Percentiles rank a stretch among this genome's conserved stretches.
Evolutionary conservation across 2,113 vertebrate genomes (phyloP).

Genomic region (human): GRCh38 chr1:49166001-49166500

Average conservation of each 20-base stretch:
- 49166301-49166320: conserved; percentile 92
- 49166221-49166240: conserved; percentile 99
- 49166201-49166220: conserved; percentile 94
- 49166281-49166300: conserved; percentile 96
- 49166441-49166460: not conserved
- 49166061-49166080: conserved; percentile 86
- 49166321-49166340: conserved; percentile 89
- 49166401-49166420: conserved; percentile 70
- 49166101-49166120: conserved; percentile 93
- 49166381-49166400: not conserved
- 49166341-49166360: conserved; percentile 90
- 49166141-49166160: conserved; percentile 91
- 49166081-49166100: conserved; percentile 89
- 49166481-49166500: conserved; percentile 15
- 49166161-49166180: conserved; percentile 93
- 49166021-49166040: conserved; percentile 88
- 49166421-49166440: conserved; percentile 63
- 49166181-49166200: conserved; percentile 88
- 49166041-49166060: conserved; percentile 89
- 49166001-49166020: conserved; percentile 12
- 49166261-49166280: conserved; percentile 90
- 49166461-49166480: not conserved
- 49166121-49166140: conserved; percentile 96
- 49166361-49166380: conserved; percentile 82
- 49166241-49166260: conserved; percentile 96